Base-by-base conservation (phyloP, 2,113 vertebrate species). In the Sorex araneus region DNA sequence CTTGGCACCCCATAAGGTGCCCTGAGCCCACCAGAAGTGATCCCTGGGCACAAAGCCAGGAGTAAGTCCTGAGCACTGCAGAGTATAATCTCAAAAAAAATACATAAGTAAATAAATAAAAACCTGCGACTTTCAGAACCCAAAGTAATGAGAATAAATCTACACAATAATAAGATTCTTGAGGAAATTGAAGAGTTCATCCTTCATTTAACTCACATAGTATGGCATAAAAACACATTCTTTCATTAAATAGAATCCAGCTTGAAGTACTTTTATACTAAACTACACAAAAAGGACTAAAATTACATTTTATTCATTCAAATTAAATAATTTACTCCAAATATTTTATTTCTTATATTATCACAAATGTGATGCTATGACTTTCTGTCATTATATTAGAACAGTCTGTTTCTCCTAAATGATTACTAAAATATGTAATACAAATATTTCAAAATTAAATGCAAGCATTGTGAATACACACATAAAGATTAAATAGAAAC, bases 381-480 rank as follows among this genome's bases (percentile, higher is more conserved):
- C 15, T 15, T 34, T 63, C 69, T 19, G 60, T 34, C 94, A 79
- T 27, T 79, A 19, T 19, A 63, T 25, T 89, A 88, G 21, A 30
- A 34, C 21, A 45, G 4, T 50, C 80, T 45, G 12, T 63, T 63
- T 78, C 10, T 70, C 2, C 45, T 89, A 88, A 91, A 70, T 66
- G 84, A 50, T 80, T 63, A 18, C 34, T 73, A 40, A 40, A 36
- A 73, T 10, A 66, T 36, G 32, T 77, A 92, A 90, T 71, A 75
- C 9, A 93, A 47, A 84, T 80, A 74, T 43, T 89, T 87, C 30
- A 63, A 87, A 94, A 28, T 78, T 74, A 77, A 34, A 67, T 34
- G 67, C 3, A 32, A 79, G 67, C 43, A 28, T 43, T 60, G 71
- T 89, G 67, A 43, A 57, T 40, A 93, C 0, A 60, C n/a, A 92